phyloP scores from a whole-genome alignment of 2,113 vertebrate species.

The Corythornis vintsioides region DNA sequence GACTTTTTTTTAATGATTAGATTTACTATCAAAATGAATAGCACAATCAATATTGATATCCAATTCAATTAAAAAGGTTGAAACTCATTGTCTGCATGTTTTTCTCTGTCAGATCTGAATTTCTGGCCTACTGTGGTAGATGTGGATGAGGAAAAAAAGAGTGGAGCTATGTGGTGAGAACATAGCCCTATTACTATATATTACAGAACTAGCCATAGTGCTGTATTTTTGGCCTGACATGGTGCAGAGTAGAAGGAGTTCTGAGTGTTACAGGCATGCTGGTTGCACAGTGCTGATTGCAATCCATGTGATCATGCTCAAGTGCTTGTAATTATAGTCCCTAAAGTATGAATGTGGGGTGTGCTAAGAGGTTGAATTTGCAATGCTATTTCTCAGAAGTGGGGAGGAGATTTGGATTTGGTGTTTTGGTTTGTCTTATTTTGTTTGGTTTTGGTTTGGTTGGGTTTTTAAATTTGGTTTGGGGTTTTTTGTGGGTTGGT shows the following conservation, averaged over 20 bases:
- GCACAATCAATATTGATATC: conserved; percentile 59
- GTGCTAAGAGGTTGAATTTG: background rate
- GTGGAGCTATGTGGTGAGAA: background rate
- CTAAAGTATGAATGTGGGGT: background rate
- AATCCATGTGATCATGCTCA: accelerated
- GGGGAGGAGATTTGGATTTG: background rate
- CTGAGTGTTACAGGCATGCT: background rate
- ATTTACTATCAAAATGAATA: conserved; percentile 62
- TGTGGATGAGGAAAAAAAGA: background rate
- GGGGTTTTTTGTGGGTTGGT: no score
- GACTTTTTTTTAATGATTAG: conserved; percentile 28
- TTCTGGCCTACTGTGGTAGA: background rate
- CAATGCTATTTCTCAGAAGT: background rate
- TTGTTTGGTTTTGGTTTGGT: no score
- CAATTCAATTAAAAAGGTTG: conserved; percentile 61
- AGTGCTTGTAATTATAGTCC: background rate
- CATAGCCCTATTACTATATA: no score
- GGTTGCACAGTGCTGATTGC: background rate
- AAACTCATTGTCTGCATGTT: background rate
- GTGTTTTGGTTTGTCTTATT: no score
- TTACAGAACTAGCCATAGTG: no score
- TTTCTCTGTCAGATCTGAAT: background rate
- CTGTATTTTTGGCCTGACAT: background rate
- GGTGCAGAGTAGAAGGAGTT: background rate
- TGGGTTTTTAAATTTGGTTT: no score